A percentile compares a stretch with the other conserved stretches of the same genome.
Evolutionary conservation across 2,113 vertebrate genomes (phyloP).

Genomic region (Tapirus terrestris): DNA sequence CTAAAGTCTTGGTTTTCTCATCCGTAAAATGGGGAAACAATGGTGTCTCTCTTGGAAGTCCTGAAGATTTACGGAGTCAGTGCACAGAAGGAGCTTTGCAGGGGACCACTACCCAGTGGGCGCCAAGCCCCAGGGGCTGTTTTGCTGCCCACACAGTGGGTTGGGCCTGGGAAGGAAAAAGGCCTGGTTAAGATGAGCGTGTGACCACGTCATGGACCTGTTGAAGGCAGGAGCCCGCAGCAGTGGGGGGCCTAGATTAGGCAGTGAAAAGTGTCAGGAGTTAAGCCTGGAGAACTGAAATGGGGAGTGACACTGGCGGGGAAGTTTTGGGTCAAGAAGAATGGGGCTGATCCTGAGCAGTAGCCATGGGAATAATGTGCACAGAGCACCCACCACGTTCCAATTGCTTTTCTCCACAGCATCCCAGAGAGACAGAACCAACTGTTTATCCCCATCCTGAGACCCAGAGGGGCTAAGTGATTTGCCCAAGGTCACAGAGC

Average conservation of each 20-base stretch:
- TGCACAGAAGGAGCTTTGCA: fast-evolving
- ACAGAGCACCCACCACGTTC: fast-evolving
- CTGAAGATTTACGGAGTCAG: not conserved
- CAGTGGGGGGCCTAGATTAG: fast-evolving
- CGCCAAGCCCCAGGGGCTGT: fast-evolving
- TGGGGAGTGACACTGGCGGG: fast-evolving
- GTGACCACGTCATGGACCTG: fast-evolving
- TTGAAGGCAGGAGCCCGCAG: not conserved
- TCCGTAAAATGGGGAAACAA: not conserved
- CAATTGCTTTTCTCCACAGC: not conserved
- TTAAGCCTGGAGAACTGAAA: not conserved
- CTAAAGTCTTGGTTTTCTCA: not conserved
- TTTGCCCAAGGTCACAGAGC: not conserved
- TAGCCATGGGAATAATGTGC: fast-evolving
- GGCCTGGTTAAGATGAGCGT: not conserved
- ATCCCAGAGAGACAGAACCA: too few species aligned
- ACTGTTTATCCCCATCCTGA: too few species aligned
- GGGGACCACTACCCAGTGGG: too few species aligned
- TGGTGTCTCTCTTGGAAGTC: fast-evolving
- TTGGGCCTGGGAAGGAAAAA: not conserved
- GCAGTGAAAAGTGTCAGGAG: not conserved
- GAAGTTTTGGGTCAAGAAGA: too few species aligned
- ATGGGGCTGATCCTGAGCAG: not conserved
- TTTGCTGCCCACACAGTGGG: not conserved
- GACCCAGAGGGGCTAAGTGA: not conserved